These are phyloP conservation scores for Centropristis striata DNA, from an alignment of 2,113 vertebrate species.

Conservation along the genomic window DNA sequence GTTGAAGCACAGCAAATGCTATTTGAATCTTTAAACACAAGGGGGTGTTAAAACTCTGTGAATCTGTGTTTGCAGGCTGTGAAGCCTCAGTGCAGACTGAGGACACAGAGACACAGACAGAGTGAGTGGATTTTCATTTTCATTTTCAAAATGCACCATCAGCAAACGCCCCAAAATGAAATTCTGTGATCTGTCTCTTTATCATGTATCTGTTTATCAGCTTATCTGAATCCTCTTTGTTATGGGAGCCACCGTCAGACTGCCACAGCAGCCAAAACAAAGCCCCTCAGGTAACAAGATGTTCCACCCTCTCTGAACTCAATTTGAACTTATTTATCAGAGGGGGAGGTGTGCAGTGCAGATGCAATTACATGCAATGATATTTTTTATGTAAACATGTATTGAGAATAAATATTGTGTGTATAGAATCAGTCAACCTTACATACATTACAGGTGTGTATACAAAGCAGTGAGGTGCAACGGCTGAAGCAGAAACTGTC, in stretches of 20 bases:
- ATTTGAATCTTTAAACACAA: constrained; percentile 41
- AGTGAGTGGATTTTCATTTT: constrained; percentile 67
- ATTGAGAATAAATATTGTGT: background rate
- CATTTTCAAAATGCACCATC: constrained; percentile 34
- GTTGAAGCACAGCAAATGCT: background rate
- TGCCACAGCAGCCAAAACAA: constrained; percentile 37
- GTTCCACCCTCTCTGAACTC: background rate
- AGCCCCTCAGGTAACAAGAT: constrained; percentile 58
- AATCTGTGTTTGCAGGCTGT: constrained; percentile 47
- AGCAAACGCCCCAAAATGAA: constrained; percentile 26
- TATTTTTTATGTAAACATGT: constrained; percentile 1
- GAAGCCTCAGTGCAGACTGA: constrained; percentile 22
- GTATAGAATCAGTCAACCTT: background rate
- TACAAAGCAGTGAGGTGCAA: constrained; percentile 65
- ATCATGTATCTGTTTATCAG: constrained; percentile 41
- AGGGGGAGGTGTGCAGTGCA: no score
- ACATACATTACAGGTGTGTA: constrained; percentile 48
- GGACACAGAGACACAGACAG: constrained; percentile 58
- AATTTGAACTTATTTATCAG: background rate
- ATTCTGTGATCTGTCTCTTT: constrained; percentile 37
- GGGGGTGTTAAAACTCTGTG: constrained; percentile 43
- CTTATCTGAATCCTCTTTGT: constrained; percentile 56
- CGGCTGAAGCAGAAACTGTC: constrained; percentile 72
- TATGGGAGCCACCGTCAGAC: constrained; percentile 22
- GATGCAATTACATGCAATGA: background rate